Evolutionary conservation across 2,797 vertebrate genomes (phyloP).

Genomic region (Antennarius maculatus): DNA sequence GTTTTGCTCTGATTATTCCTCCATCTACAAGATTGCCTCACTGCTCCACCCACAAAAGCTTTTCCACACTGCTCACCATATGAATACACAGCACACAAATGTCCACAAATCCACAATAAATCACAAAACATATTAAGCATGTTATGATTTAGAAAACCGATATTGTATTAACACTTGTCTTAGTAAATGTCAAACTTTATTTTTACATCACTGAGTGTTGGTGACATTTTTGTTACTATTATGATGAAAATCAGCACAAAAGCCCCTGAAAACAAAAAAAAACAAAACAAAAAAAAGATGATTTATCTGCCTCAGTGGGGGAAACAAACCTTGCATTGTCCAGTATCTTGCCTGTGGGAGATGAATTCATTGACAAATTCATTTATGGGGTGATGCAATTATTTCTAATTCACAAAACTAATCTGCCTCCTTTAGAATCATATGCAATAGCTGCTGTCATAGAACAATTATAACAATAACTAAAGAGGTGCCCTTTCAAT

Average conservation of each 20-base stretch:
- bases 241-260: conserved; percentile 25
- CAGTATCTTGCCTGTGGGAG: conserved; percentile 58
- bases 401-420: conserved; percentile 51
- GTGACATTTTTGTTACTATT: conserved; percentile 45
- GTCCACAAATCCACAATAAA: background rate
- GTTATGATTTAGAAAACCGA: conserved; percentile 2
- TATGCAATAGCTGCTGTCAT: conserved; percentile 32
- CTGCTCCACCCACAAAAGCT: background rate
- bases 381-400: conserved; percentile 50
- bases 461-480: conserved; percentile 32
- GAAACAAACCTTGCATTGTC: conserved; percentile 40
- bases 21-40: background rate
- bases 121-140: conserved; percentile 11
- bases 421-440: conserved; percentile 47
- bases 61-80: conserved; percentile 8
- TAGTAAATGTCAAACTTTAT: conserved; percentile 46
- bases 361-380: conserved; percentile 48
- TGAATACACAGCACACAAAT: background rate
- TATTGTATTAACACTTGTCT: conserved; percentile 11
- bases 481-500: conserved; percentile 25
- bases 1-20: conserved; percentile 3
- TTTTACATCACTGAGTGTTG: conserved; percentile 19
- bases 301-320: conserved; percentile 35
- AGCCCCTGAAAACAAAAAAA: conserved; percentile 18
- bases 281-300: background rate